Evolutionary conservation across 2,797 vertebrate species (phyloP).

Genomic region (Danio albolineatus): DNA sequence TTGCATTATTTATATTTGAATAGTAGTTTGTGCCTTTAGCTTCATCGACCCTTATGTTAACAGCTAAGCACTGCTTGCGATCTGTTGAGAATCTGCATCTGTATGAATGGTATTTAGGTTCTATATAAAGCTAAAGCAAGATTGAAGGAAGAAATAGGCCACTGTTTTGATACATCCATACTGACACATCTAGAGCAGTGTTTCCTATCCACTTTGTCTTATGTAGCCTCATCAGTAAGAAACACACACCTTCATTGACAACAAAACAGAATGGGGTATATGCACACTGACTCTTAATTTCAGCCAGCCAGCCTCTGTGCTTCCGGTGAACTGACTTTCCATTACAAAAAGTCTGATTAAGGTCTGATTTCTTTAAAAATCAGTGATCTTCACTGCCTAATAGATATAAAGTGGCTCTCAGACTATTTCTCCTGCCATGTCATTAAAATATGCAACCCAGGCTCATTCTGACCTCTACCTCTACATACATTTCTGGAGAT

Average conservation of each 20-base stretch:
- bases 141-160: constrained; percentile 33
- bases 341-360: too few species aligned
- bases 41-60: background rate
- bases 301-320: too few species aligned
- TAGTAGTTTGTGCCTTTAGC: background rate
- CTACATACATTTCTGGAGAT: too few species aligned
- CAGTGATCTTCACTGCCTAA: too few species aligned
- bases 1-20: background rate
- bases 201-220: constrained; percentile 1
- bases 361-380: too few species aligned
- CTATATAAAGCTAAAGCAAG: background rate
- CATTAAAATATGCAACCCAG: too few species aligned
- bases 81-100: constrained; percentile 17
- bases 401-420: too few species aligned
- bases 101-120: background rate
- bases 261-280: constrained; percentile 8
- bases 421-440: too few species aligned
- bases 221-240: background rate
- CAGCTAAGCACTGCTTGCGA: background rate
- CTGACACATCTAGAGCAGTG: constrained; percentile 51
- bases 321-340: too few species aligned
- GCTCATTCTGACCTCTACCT: too few species aligned
- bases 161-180: constrained; percentile 40
- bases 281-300: too few species aligned
- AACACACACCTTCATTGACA: background rate